Evolutionary conservation across 2,888 invertebrate species (phyloP).

Genomic region (Campoplex capitator): DNA sequence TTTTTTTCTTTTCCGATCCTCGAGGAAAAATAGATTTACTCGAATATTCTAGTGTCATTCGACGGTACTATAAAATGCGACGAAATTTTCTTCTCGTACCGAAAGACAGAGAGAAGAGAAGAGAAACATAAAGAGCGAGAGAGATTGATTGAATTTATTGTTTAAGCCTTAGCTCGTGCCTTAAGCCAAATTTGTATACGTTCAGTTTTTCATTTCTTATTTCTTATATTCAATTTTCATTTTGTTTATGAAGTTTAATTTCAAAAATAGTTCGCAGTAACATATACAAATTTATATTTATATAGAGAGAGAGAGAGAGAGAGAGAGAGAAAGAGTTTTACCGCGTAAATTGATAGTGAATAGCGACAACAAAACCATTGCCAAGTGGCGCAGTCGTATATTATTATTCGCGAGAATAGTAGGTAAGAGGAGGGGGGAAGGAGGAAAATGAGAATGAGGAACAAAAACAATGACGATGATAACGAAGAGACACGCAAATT

Average conservation of each 20-base stretch:
- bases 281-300: too few relatives aligned
- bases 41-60: background rate
- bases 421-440: background rate
- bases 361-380: background rate
- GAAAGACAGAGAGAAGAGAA: background rate
- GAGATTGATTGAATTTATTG: too few relatives aligned
- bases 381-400: background rate
- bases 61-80: background rate
- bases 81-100: background rate
- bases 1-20: background rate
- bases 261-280: too few relatives aligned
- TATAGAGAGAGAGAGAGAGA: too few relatives aligned
- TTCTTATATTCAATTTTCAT: too few relatives aligned
- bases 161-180: too few relatives aligned
- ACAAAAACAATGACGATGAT: background rate
- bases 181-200: too few relatives aligned
- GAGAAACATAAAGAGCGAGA: too few relatives aligned
- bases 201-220: too few relatives aligned
- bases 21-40: background rate
- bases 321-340: background rate
- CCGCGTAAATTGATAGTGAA: background rate
- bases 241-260: too few relatives aligned
- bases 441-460: background rate
- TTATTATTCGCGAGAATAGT: background rate
- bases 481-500: slow-evolving; percentile 25